Evolutionary conservation across 1,140 invertebrate genomes (phyloP), one percentile per base, ranked within the genome.

Genomic region (Drosophila oshimai): DNA sequence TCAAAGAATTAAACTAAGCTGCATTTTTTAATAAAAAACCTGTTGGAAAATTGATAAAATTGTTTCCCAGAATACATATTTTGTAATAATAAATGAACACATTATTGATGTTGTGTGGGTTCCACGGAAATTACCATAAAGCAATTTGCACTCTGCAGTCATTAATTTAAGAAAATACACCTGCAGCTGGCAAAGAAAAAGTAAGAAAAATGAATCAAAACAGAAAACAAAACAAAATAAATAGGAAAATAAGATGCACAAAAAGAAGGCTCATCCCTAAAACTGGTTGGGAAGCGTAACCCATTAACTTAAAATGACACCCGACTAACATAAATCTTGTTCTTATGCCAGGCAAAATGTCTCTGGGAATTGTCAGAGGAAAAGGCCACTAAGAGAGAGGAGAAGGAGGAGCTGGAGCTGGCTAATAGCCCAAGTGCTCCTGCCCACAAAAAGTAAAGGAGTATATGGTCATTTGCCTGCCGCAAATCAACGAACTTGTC

Each of bases 291-390:
- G 80, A 58, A 71, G 67, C 74, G 73, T 64, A 80, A 58, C 55
- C 80, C 80, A 84, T 84, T 84, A 84, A 84, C 65, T 80, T 73
- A 80, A 86, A 87, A 73, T 86, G 80, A 86, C 80, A 86, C 77
- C 61, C 44, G 42, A 51, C 77, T 58, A 74, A 73, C 80, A 86
- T 87, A 86, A 86, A 86, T 86, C 80, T 87, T 57, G 37, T 61
- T 34, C 58, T 33, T 50, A 55, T 34, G 34, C 39, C 34, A 51
- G 28, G 37, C 26, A 46, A 74, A 79, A 84, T 84, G 70, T 78
- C 69, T 84, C 79, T 83, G 74, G 60, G 57, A 86, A 79, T 75
- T 75, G 80, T 75, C 80, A 84, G 80, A 84, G 57, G 54, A 45
- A 68, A 65, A 39, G 55, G 42, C 51, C 41, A 26, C 60, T 20